Conservation (phyloP, 64 coral and sea anemone species). For the Pachyseris speciosa region DNA sequence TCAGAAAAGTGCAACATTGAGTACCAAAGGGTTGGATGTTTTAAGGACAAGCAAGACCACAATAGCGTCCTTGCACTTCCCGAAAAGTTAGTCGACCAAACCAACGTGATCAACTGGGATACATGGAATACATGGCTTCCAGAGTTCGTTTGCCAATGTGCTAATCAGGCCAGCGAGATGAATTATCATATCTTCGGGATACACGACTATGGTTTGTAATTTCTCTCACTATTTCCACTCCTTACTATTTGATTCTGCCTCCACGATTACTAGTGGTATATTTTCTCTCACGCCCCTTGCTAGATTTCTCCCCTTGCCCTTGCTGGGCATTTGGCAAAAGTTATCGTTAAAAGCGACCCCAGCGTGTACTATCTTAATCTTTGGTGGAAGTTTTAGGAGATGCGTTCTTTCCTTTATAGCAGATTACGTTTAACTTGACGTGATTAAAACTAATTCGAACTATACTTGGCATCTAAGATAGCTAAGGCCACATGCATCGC, state of each 20-base stretch:
- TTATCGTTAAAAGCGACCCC: too few relatives aligned
- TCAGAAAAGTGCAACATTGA: constrained; percentile 42
- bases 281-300: too few relatives aligned
- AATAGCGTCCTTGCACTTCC: constrained; percentile 2
- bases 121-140: constrained; percentile 45
- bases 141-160: constrained; percentile 57
- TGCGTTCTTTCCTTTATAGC: too few relatives aligned
- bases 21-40: constrained; percentile 63
- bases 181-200: constrained; percentile 53
- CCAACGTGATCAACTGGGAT: constrained; percentile 8
- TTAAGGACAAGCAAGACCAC: constrained; percentile 14
- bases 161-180: constrained; percentile 22
- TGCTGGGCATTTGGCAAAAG: too few relatives aligned
- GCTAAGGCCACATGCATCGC: too few relatives aligned
- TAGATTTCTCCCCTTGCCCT: too few relatives aligned
- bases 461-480: too few relatives aligned
- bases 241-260: background rate
- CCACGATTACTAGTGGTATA: too few relatives aligned
- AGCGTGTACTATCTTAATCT: too few relatives aligned
- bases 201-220: constrained; percentile 35
- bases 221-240: background rate
- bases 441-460: too few relatives aligned
- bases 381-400: too few relatives aligned
- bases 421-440: too few relatives aligned
- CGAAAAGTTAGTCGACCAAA: constrained; percentile 14